These are phyloP conservation scores for Ypsolopha sequella DNA, from an alignment of 2,888 invertebrate genomes.

Conservation along the genomic window DNA sequence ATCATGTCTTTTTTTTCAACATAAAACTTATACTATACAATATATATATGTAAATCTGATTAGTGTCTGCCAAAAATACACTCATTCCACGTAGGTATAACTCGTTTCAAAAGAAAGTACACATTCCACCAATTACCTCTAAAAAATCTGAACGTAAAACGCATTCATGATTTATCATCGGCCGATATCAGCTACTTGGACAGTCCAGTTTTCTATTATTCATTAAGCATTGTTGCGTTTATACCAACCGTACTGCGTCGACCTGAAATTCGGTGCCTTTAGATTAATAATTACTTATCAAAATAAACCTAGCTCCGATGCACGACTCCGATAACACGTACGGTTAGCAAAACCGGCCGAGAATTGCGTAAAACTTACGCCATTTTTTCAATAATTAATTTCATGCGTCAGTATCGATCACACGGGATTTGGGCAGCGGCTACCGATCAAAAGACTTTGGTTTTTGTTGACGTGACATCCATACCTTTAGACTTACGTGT, in stretches of 20 bases:
- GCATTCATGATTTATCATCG: conserved; percentile 59
- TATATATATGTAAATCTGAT: no score
- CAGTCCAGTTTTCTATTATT: conserved; percentile 61
- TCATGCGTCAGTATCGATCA: conserved; percentile 53
- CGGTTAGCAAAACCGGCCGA: conserved; percentile 19
- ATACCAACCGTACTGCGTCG: conserved; percentile 36
- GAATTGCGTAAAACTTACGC: conserved; percentile 9
- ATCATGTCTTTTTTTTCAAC: no score
- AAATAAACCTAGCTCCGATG: conserved; percentile 64
- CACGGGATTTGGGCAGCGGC: conserved; percentile 29
- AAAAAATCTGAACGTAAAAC: conserved; percentile 43
- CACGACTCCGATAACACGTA: conserved; percentile 60
- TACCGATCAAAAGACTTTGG: conserved; percentile 34
- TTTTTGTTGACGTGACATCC: conserved; percentile 39
- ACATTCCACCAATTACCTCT: conserved; percentile 38
- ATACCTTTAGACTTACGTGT: conserved; percentile 4
- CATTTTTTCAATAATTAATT: conserved; percentile 30
- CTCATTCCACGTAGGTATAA: neutral
- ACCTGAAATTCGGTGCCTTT: conserved; percentile 63
- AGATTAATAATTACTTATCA: conserved; percentile 71
- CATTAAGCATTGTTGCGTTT: conserved; percentile 52
- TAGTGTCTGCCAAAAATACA: neutral
- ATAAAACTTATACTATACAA: no score
- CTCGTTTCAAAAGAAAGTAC: conserved; percentile 19
- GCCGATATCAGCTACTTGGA: conserved; percentile 53